Conservation (phyloP, 2,113 vertebrate genomes). For the Myotis yumanensis region DNA sequence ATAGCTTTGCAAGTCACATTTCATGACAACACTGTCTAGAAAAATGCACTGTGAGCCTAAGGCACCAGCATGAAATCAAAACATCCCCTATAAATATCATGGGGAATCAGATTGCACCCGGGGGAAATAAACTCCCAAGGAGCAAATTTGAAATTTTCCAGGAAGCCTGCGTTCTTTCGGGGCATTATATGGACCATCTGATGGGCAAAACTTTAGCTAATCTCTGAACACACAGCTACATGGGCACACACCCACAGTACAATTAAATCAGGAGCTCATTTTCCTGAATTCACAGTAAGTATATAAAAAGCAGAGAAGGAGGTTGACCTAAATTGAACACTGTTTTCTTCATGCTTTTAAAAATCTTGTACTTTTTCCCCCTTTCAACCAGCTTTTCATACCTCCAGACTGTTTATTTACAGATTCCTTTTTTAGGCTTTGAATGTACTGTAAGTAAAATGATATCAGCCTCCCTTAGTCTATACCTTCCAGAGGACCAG, state of each 20-base stretch:
- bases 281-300: conserved; percentile 41
- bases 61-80: conserved; percentile 2
- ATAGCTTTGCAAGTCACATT: conserved; percentile 46
- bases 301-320: conserved; percentile 49
- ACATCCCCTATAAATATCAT: conserved; percentile 49
- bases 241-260: neutral
- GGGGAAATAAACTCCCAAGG: conserved; percentile 11
- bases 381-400: neutral
- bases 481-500: neutral
- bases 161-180: conserved; percentile 41
- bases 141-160: conserved; percentile 41
- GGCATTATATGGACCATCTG: conserved; percentile 13
- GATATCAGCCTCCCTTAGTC: neutral
- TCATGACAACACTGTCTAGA: conserved; percentile 50
- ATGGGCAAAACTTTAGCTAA: conserved; percentile 17
- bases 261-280: conserved; percentile 49
- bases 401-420: neutral
- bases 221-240: conserved; percentile 16
- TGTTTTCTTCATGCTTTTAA: conserved; percentile 36
- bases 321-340: conserved; percentile 41
- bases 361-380: neutral
- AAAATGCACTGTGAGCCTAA: conserved; percentile 49
- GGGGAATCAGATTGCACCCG: conserved; percentile 43
- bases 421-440: neutral
- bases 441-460: neutral